Conservation (phyloP, 1,140 invertebrate species). For the Homalodisca vitripennis region DNA sequence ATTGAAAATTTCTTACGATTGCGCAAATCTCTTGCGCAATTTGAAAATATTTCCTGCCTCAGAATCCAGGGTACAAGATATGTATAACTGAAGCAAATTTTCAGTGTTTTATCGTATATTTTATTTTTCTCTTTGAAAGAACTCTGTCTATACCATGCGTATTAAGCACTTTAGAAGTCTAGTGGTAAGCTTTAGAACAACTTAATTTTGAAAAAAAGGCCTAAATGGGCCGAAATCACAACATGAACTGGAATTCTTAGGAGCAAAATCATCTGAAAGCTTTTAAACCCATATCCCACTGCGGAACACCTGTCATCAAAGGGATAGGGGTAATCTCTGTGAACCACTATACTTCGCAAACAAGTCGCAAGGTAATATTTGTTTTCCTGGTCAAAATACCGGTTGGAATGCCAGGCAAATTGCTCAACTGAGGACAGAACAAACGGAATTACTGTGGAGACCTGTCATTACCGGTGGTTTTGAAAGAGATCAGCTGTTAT, state of each 20-base stretch:
- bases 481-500: conserved; percentile 22
- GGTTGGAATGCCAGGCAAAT: conserved; percentile 5
- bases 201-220: no score
- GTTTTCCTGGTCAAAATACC: background rate
- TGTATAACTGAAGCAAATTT: no score
- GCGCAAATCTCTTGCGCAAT: no score
- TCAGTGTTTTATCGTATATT: no score
- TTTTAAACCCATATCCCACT: background rate
- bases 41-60: no score
- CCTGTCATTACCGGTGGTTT: conserved; percentile 16
- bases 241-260: background rate
- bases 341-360: conserved; percentile 10
- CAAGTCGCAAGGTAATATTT: background rate
- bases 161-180: no score
- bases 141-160: no score
- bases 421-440: conserved; percentile 20
- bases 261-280: background rate
- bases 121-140: no score
- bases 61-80: no score
- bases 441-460: background rate
- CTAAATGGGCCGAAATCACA: no score
- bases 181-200: no score
- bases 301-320: background rate
- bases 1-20: no score
- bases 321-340: background rate